A percentile compares a stretch with the other conserved stretches of the same genome.
Conservation (phyloP, 2,888 invertebrate genomes). For the Pristionchus mayeri region DNA sequence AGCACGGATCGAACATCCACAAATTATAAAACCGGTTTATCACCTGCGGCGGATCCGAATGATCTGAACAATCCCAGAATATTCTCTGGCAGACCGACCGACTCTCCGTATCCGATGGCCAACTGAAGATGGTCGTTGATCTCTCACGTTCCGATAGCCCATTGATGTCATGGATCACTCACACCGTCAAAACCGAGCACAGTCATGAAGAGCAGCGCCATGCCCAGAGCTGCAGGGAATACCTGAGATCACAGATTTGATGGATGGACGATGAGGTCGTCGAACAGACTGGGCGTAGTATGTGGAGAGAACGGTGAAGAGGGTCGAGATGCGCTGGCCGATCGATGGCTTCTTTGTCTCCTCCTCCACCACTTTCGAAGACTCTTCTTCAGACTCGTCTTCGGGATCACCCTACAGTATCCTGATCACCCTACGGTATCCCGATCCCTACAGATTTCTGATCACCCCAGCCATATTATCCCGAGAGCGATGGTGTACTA, state of each 20-base stretch:
- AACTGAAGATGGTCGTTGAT: no score
- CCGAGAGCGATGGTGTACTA: no score
- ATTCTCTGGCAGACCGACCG: constrained; percentile 67
- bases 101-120: constrained; percentile 68
- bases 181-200: constrained; percentile 74
- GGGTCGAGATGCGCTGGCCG: not conserved
- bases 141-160: no score
- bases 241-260: not conserved
- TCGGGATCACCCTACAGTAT: no score
- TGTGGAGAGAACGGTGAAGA: not conserved
- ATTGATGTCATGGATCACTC: no score
- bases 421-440: no score
- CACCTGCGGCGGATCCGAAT: constrained; percentile 58
- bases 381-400: no score
- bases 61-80: constrained; percentile 64
- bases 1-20: no score
- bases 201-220: constrained; percentile 72
- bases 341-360: not conserved
- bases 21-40: no score
- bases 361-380: not conserved
- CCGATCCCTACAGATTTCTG: no score
- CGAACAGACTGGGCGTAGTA: constrained; percentile 49
- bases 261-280: no score
- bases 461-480: no score
- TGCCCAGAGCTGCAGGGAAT: constrained; percentile 69